Evolutionary conservation across 2,888 invertebrate genomes (phyloP).

Genomic region (Noctuana brunneofusca): DNA sequence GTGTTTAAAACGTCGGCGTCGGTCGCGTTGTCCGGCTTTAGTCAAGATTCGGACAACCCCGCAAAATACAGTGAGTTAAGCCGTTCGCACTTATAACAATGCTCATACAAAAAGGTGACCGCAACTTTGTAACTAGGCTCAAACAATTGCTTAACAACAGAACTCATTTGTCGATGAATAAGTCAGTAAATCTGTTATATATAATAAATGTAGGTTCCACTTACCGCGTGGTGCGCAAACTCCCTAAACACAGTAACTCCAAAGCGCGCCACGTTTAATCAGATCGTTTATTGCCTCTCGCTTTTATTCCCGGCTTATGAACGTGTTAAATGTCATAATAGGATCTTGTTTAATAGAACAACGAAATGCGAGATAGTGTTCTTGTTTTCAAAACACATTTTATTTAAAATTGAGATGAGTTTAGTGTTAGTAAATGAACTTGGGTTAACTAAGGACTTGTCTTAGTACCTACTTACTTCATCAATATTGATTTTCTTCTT

Average conservation of each 20-base stretch:
- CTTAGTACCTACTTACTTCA: neutral
- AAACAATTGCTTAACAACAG: too few relatives aligned
- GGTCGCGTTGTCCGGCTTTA: too few relatives aligned
- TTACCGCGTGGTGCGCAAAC: neutral
- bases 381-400: neutral
- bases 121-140: too few relatives aligned
- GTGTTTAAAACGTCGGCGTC: too few relatives aligned
- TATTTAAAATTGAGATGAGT: neutral
- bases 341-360: neutral
- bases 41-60: too few relatives aligned
- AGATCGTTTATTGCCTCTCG: conserved; percentile 32
- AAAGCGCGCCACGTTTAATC: conserved; percentile 11
- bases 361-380: neutral
- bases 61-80: too few relatives aligned
- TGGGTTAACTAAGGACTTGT: neutral
- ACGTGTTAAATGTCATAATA: conserved; percentile 23
- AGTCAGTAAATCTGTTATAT: too few relatives aligned
- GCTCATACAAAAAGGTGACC: too few relatives aligned
- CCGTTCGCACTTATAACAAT: too few relatives aligned
- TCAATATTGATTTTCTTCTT: too few relatives aligned
- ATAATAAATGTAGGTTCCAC: neutral
- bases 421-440: neutral
- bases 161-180: too few relatives aligned
- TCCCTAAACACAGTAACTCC: neutral
- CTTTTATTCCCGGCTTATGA: conserved; percentile 43